These are phyloP conservation scores for Pangasius macronema DNA, from an alignment of 2,797 vertebrate species.

Conservation along the genomic window DNA sequence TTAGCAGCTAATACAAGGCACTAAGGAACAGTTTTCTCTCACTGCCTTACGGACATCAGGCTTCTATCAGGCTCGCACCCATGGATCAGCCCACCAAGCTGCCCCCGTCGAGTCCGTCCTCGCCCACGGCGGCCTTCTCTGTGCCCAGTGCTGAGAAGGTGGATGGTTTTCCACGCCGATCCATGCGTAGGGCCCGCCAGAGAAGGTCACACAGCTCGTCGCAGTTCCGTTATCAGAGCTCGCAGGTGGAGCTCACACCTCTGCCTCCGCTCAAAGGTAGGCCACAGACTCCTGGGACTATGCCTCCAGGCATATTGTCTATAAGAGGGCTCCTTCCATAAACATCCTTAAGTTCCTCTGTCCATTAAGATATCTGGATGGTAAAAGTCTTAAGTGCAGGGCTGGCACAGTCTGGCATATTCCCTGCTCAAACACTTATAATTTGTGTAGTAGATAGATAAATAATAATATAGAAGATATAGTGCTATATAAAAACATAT, in stretches of 20 bases:
- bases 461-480: not conserved
- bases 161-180: conserved; percentile 90
- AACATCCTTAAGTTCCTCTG: not conserved
- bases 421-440: not conserved
- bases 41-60: conserved; percentile 38
- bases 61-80: conserved; percentile 55
- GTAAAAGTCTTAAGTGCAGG: conserved; percentile 22
- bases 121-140: conserved; percentile 86
- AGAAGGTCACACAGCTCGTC: conserved; percentile 91
- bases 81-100: conserved; percentile 83
- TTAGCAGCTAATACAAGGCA: conserved; percentile 10
- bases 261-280: conserved; percentile 93
- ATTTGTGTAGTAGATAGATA: not conserved
- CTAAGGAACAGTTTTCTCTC: conserved; percentile 12
- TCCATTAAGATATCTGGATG: conserved; percentile 6
- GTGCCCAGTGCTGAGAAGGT: conserved; percentile 92
- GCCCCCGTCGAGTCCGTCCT: conserved; percentile 88
- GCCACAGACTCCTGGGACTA: conserved; percentile 12
- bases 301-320: conserved; percentile 16
- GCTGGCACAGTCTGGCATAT: not conserved
- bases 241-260: conserved; percentile 90
- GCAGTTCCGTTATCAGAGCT: conserved; percentile 94
- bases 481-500: not conserved
- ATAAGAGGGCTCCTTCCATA: not conserved
- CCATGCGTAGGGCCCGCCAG: conserved; percentile 88